Base-by-base conservation (phyloP, 2,797 vertebrate species). In the Enteromius treurensis region DNA sequence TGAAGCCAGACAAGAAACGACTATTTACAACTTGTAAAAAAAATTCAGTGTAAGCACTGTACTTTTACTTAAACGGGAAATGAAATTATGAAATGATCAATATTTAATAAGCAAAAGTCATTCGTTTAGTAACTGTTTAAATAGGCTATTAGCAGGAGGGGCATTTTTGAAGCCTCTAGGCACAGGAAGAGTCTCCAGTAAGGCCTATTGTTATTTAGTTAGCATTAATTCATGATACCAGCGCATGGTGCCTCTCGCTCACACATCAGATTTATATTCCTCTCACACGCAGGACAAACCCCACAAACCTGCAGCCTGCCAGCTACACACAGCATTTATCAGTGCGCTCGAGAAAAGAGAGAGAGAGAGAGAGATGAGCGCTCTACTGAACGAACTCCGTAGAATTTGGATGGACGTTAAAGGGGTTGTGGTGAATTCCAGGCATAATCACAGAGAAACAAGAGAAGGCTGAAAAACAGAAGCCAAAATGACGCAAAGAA, bases 301-400 rank as follows among this genome's bases (percentile, higher is more conserved):
- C 81, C 84, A 86, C 78, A 84, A 85, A 83, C 82, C 85, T 85
- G 85, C 80, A 75, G 64, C 40, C 77, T 85, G 84, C 71, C 64
- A 79, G 64, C 29, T 10, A 79, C 47, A 78, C 65, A 64, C 64
- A 79, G 53, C 55, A 84, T 79, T 79, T 84, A 79, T 79, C 82
- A 84, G 67, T 69, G 34, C 10, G 19, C 74, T 67, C 5, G 11
- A 21, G 47, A 69, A 67, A 5, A 26, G 62, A 42, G 77, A 67
- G 75, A 77, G 74, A 67, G 74, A 60, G 53, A 47, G 77, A 67
- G 45, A 40, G 77, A 80, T 49, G 19, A 60, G 19, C 7, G 55
- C 14, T 32, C 49, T 65, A 3, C 45, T 71, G 37, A 71, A 80
- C 58, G 21, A 71, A 53, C 58, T 74, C 58, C 26, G 23, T 49